phyloP scores from a whole-genome alignment of 2,113 vertebrate genomes.

The Pluvianellus socialis region DNA sequence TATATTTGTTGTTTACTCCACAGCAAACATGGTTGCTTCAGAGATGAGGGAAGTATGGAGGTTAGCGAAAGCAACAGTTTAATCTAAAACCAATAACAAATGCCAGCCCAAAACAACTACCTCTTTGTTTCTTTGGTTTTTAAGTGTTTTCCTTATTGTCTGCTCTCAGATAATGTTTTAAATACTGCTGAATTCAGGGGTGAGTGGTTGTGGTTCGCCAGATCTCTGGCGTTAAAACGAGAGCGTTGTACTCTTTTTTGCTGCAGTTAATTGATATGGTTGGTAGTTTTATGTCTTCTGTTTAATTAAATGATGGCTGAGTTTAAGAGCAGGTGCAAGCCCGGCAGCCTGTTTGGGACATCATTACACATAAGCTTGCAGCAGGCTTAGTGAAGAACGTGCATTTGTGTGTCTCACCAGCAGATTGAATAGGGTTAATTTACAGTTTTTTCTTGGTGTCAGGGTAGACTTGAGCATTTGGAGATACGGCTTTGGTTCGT shows the following conservation, averaged over 20 bases:
- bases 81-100: background rate
- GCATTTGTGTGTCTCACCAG: background rate
- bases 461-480: background rate
- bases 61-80: background rate
- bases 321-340: background rate
- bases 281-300: conserved; percentile 27
- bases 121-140: background rate
- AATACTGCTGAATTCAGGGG: conserved; percentile 3
- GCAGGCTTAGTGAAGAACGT: background rate
- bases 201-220: background rate
- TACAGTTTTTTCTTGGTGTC: background rate
- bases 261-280: conserved; percentile 19
- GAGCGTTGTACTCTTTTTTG: background rate
- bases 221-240: conserved; percentile 9
- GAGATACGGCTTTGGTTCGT: background rate
- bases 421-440: background rate
- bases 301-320: conserved; percentile 28
- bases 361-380: background rate
- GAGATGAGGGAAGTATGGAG: background rate
- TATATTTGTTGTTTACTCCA: background rate
- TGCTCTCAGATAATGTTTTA: background rate
- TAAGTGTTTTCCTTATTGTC: background rate
- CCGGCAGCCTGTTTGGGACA: background rate
- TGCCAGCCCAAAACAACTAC: background rate
- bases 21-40: background rate